Conservation (phyloP, 2,797 vertebrate genomes). For the Liparis tanakae region DNA sequence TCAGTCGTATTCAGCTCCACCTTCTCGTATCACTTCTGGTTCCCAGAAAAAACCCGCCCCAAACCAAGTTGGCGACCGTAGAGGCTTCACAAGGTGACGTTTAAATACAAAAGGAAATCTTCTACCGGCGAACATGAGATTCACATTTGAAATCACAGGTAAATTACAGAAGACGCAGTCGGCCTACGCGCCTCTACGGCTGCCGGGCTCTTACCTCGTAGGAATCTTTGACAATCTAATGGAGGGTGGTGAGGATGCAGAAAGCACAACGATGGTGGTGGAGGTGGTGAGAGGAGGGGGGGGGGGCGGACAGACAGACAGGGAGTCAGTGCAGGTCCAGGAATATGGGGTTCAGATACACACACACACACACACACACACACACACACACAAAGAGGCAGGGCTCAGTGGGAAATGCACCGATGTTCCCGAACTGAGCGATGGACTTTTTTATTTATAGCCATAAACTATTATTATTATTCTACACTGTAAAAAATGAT, state of each 20-base stretch:
- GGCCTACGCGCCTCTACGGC: conserved; percentile 19
- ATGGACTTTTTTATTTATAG: conserved; percentile 7
- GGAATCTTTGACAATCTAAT: conserved; percentile 99
- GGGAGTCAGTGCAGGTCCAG: conserved; percentile 78
- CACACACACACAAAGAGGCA: conserved; percentile 67
- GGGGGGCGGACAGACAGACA: conserved; percentile 68
- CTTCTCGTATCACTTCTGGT: background rate
- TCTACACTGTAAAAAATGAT: conserved; percentile 1
- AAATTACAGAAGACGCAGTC: background rate
- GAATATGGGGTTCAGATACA: conserved; percentile 73
- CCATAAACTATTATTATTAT: background rate
- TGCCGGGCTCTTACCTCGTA: conserved; percentile 94
- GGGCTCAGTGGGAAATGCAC: conserved; percentile 24
- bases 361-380: conserved; percentile 73
- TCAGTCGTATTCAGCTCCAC: background rate
- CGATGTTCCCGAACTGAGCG: conserved; percentile 23
- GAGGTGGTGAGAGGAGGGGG: conserved; percentile 71
- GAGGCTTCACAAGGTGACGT: background rate
- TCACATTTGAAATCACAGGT: background rate
- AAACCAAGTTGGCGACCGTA: background rate
- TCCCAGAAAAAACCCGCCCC: background rate
- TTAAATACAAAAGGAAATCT: background rate
- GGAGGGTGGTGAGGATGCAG: conserved; percentile 94
- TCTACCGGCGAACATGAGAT: background rate
- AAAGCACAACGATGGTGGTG: conserved; percentile 96